Evolutionary conservation across 1,140 invertebrate genomes (phyloP).

Genomic region (Hylyphantes graminicola): DNA sequence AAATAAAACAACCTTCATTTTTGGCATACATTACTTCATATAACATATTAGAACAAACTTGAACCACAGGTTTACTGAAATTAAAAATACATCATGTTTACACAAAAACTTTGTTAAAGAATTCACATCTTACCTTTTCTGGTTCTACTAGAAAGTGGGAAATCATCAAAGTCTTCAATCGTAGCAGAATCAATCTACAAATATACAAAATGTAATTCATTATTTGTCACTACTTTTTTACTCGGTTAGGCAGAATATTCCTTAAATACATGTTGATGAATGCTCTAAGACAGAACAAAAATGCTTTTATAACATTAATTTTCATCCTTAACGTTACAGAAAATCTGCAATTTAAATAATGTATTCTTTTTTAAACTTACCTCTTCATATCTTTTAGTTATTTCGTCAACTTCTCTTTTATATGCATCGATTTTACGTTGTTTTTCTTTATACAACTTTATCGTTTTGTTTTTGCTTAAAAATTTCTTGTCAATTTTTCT

Average conservation of each 20-base stretch:
- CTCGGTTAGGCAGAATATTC: background rate
- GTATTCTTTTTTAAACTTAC: background rate
- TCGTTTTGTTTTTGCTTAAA: conserved; percentile 32
- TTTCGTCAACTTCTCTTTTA: conserved; percentile 22
- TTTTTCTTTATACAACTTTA: conserved; percentile 34
- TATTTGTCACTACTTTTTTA: too few relatives aligned
- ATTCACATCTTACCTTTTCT: conserved; percentile 44
- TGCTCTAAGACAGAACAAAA: background rate
- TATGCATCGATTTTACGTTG: conserved; percentile 18
- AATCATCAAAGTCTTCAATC: conserved; percentile 43
- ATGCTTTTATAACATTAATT: background rate
- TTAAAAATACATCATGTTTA: too few relatives aligned
- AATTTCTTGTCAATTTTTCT: conserved; percentile 30
- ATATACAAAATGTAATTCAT: background rate
- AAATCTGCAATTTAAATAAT: background rate
- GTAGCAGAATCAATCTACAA: conserved; percentile 21
- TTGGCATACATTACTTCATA: too few relatives aligned
- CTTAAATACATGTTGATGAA: background rate
- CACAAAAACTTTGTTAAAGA: background rate
- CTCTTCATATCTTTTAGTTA: conserved; percentile 35
- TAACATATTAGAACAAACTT: too few relatives aligned
- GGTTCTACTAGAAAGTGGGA: conserved; percentile 58
- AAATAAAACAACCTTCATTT: too few relatives aligned
- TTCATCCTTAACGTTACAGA: background rate
- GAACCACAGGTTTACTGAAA: too few relatives aligned